phyloP scores from a whole-genome alignment of 2,113 vertebrate species.

The Onychorhynchus coronatus region DNA sequence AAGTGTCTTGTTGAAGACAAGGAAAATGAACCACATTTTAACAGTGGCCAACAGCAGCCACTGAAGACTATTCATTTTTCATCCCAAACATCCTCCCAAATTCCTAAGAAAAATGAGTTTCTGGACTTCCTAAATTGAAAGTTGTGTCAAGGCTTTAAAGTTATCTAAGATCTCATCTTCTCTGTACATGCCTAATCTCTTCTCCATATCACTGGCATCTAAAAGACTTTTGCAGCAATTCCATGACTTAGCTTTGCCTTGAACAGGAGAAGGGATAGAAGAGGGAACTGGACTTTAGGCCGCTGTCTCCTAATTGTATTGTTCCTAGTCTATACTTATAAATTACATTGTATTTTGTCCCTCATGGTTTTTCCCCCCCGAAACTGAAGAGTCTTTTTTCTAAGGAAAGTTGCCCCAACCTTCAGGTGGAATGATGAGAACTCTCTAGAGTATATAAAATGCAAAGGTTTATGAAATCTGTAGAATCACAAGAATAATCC shows the following conservation, averaged over 20 bases:
- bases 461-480: neutral
- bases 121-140: neutral
- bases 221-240: neutral
- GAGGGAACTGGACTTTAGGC: neutral
- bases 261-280: neutral
- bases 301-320: neutral
- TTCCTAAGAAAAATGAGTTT: neutral
- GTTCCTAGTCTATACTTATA: neutral
- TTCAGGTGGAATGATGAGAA: neutral
- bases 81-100: neutral
- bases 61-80: neutral
- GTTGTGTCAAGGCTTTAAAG: neutral
- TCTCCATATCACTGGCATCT: neutral
- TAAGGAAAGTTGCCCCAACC: neutral
- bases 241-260: neutral
- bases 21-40: neutral
- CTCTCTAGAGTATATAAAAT: neutral
- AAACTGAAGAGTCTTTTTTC: neutral
- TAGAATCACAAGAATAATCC: neutral
- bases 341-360: neutral
- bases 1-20: neutral
- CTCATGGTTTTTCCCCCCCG: neutral
- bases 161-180: neutral
- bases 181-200: neutral
- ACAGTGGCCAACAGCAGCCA: neutral